These are phyloP conservation scores for Notiomystis cincta DNA, from an alignment of 2,113 vertebrate genomes.

Conservation along the genomic window DNA sequence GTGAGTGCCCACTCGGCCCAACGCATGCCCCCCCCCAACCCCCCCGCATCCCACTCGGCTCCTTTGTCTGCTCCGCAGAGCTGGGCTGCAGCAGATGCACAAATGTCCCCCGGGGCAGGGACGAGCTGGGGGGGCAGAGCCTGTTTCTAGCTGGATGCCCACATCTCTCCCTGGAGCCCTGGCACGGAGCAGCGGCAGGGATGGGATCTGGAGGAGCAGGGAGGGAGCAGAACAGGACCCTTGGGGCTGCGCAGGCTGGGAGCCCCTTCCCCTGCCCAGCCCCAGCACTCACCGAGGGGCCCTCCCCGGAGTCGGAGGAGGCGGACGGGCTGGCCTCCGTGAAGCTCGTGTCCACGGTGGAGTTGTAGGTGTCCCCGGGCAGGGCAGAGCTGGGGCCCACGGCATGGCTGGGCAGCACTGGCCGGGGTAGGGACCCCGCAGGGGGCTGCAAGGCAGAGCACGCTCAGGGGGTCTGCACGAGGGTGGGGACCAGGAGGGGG, in stretches of 20 bases:
- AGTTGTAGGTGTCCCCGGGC: slow-evolving; percentile 90
- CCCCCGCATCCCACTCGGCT: neutral
- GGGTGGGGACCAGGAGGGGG: neutral
- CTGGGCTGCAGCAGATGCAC: neutral
- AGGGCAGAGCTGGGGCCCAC: slow-evolving; percentile 85
- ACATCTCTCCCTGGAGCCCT: neutral
- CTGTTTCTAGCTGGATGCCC: neutral
- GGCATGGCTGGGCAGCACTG: slow-evolving; percentile 79
- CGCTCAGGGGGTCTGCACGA: neutral
- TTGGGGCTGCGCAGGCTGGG: neutral
- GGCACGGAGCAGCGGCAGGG: neutral
- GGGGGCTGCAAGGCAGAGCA: slow-evolving; percentile 69
- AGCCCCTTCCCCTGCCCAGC: neutral
- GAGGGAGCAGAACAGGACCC: neutral
- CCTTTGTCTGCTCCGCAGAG: neutral
- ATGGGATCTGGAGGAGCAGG: neutral
- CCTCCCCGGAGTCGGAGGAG: slow-evolving; percentile 69
- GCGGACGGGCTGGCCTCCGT: slow-evolving; percentile 59
- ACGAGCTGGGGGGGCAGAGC: neutral
- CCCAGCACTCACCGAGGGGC: slow-evolving; percentile 74
- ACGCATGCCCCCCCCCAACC: accelerated
- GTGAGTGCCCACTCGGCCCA: neutral
- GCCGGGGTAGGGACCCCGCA: slow-evolving; percentile 80
- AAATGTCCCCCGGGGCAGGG: neutral
- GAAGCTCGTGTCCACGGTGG: slow-evolving; percentile 81